Percentiles rank a stretch among this genome's conserved stretches.
Conservation (phyloP, 37 sponge, comb jelly and placozoan genomes). For the Cliona cf. orientalis region DNA sequence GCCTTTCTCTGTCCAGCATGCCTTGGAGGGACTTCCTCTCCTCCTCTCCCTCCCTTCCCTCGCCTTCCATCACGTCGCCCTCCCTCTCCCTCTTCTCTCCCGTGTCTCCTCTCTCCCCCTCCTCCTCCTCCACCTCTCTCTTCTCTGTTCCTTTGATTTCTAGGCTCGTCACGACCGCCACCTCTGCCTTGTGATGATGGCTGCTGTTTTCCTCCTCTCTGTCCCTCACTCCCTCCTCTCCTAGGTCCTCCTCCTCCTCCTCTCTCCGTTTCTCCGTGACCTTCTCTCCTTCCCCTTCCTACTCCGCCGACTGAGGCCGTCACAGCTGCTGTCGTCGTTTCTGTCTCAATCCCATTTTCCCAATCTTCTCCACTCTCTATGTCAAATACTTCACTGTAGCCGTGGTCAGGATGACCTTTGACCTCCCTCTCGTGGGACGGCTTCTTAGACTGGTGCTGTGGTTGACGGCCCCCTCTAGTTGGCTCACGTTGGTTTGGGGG, state of each 20-base stretch:
- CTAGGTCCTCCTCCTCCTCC: not conserved
- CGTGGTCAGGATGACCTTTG: not conserved
- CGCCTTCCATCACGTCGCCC: not conserved
- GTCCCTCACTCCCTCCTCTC: not conserved
- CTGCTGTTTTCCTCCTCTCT: slow-evolving; percentile 3
- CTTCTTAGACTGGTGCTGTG: too few relatives aligned
- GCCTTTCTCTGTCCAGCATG: not conserved
- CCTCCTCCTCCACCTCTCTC: not conserved
- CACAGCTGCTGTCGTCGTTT: not conserved
- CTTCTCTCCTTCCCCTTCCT: slow-evolving; percentile 3
- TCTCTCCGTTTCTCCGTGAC: not conserved
- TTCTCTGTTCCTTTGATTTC: not conserved
- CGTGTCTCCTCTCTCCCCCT: not conserved
- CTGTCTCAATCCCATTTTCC: slow-evolving; percentile 17
- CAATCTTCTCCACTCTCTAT: slow-evolving; percentile 55
- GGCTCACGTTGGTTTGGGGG: too few relatives aligned
- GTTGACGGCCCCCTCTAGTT: too few relatives aligned
- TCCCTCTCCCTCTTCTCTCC: slow-evolving; percentile 1
- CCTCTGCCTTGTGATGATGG: not conserved
- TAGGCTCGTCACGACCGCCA: not conserved
- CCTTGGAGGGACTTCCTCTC: not conserved
- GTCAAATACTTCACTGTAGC: slow-evolving; percentile 41
- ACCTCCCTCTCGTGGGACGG: too few relatives aligned
- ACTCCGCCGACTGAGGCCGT: not conserved
- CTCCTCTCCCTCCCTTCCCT: not conserved